Evolutionary conservation across 1,140 invertebrate species (phyloP).

Genomic region (Lethrus apterus): DNA sequence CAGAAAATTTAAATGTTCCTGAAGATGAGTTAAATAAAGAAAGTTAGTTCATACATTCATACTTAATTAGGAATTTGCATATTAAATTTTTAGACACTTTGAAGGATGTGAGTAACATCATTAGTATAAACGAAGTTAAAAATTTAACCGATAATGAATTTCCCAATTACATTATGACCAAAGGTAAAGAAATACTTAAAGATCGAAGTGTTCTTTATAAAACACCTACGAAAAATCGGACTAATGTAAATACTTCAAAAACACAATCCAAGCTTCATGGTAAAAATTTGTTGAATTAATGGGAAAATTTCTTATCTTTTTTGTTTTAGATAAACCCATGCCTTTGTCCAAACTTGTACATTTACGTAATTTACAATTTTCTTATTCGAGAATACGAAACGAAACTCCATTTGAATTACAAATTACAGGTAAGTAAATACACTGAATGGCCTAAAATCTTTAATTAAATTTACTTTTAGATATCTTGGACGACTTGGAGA

Average conservation of each 20-base stretch:
- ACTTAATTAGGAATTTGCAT: too few relatives aligned
- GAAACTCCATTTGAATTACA: constrained; percentile 4
- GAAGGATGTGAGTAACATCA: too few relatives aligned
- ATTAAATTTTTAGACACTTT: too few relatives aligned
- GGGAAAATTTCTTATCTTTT: not conserved
- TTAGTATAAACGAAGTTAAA: too few relatives aligned
- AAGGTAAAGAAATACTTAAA: constrained; percentile 10
- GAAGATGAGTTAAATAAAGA: not conserved
- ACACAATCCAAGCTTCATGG: too few relatives aligned
- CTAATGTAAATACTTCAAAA: too few relatives aligned
- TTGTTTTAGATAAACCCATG: not conserved
- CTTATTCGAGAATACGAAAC: constrained; percentile 1
- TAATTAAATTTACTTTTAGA: not conserved
- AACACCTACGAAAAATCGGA: constrained; percentile 3
- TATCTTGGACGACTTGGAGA: constrained; percentile 5
- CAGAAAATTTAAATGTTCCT: not conserved
- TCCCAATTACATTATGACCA: constrained; percentile 4
- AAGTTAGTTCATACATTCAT: too few relatives aligned
- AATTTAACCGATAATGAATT: too few relatives aligned
- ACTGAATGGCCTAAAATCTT: not conserved
- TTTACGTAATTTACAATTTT: constrained; percentile 7
- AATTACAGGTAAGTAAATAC: constrained; percentile 3
- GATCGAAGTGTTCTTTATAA: constrained; percentile 10
- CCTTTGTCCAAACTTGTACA: constrained; percentile 5
- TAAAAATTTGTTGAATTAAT: too few relatives aligned